These are phyloP conservation scores for Epizoanthus scotinus DNA, from an alignment of 92 coral and sea anemone species.

Conservation along the genomic window DNA sequence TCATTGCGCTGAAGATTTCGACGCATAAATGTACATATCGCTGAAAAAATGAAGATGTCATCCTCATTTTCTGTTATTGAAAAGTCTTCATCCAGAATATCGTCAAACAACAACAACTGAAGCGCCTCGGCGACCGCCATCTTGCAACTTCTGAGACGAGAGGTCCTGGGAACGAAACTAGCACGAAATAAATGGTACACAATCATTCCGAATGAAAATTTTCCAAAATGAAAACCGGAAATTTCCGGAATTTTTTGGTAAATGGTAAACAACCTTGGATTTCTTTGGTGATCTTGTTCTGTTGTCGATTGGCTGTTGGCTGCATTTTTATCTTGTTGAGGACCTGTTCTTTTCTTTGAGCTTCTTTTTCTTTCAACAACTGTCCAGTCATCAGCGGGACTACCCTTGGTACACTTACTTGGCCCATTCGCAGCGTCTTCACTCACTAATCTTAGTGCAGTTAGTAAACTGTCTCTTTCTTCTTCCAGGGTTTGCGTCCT, in stretches of 20 bases:
- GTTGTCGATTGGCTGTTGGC: background rate
- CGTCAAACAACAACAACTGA: slow-evolving; percentile 27
- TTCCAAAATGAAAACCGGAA: slow-evolving; percentile 2
- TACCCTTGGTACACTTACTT: background rate
- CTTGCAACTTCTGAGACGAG: slow-evolving; percentile 17
- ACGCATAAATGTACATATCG: too few species aligned
- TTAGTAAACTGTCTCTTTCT: slow-evolving; percentile 16
- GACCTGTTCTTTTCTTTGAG: background rate
- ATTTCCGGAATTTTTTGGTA: slow-evolving; percentile 4
- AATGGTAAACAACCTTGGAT: slow-evolving; percentile 1
- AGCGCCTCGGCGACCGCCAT: slow-evolving; percentile 35
- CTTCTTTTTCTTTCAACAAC: background rate
- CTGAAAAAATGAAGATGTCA: too few species aligned
- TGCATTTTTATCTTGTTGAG: background rate
- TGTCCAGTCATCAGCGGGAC: background rate
- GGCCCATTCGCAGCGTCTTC: slow-evolving; percentile 11
- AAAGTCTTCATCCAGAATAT: too few species aligned
- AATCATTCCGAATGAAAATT: slow-evolving; percentile 9
- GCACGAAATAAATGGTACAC: slow-evolving; percentile 7
- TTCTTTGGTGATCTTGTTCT: background rate
- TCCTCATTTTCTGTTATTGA: too few species aligned
- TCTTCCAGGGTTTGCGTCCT: background rate
- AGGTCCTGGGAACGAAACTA: slow-evolving; percentile 11
- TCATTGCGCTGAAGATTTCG: too few species aligned
- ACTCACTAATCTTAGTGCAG: slow-evolving; percentile 5